Base-by-base conservation (phyloP, 2,888 invertebrate genomes). In the Arctia plantaginis region DNA sequence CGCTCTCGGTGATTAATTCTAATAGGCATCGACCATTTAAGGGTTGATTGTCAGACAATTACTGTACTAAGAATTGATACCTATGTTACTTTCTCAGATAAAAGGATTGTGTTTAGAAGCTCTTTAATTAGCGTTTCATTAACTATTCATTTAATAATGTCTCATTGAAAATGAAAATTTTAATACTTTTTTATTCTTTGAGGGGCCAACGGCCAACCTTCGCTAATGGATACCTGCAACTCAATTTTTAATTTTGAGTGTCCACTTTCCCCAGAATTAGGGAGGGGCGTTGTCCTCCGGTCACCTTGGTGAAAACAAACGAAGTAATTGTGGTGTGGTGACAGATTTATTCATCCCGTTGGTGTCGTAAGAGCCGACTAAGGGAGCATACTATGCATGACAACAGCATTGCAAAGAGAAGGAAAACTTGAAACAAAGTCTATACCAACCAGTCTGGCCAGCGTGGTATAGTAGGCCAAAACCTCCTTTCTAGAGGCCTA, bases 1-100 rank as follows among this genome's bases (percentile, higher is more conserved):
- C 51, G 66, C 77, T 75, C 72, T 68, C 76, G 77, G 79, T 85
- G 82, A 89, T 89, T 89, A 89, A 81, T 80, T 79, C 74, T 85
- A 86, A 87, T 86, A 80, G 76, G 74, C 80, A 77, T 77, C 44
- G 82, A 82, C 82, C 82, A 79, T 84, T 82, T 74, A 79, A 85
- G 86, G 78, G 68, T 69, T 66, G 67, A 69, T 77, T 74, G 71
- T 47, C 69, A 27, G 41, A 66, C 71, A 69, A 77, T 74, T 79
- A 77, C 55, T 77, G 80, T 81, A 80, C 81, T 66, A 81, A 80
- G 69, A 78, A 78, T 44, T 70, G 30, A 69, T 70, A 51, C 51
- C 47, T 8, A 47, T 70, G 74, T 73, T 72, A 74, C 73, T 72
- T 78, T 77, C 51, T 73, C 69, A n/a, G 69, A 71, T 70, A 64